Evolutionary conservation across 2,113 vertebrate genomes (phyloP), one percentile per base, ranked within the genome.

Genomic region (Piaya cayana): DNA sequence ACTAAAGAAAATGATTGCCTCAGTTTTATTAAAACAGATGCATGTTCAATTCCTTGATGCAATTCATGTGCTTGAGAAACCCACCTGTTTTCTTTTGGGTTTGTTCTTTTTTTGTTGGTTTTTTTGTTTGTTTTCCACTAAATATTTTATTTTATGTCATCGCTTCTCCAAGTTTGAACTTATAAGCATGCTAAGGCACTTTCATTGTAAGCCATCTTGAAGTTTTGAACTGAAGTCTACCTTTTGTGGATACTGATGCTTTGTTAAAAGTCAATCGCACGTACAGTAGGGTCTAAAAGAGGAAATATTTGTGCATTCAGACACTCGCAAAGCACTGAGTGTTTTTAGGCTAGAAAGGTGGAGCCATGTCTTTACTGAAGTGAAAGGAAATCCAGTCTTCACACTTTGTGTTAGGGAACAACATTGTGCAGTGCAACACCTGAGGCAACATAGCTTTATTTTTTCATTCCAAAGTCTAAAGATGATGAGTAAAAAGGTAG

Each of bases 41-140:
- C 98, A 98, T 98, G 98, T 96, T 83, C 88, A 91, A 97, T 92
- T 96, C 92, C 88, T 94, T 93, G 86, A 89, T 94, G 76, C 71
- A 80, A 43, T 82, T 97, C 97, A 98, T 98, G 96, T 98, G 98
- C 97, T 97, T 98, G 98, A 98, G 97, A 98, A 96, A 96, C 83
- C 36, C 91, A 75, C 64, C 63, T 62, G 30, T 88, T 94, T 77
- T 65, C 5, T 72, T 91, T 59, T 86, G 59, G 37, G 5, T 20
- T 39, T 39, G 39, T 27, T 21, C 93, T 95, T 59, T 32, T 94
- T 77, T 2, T 1, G 15, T 47, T 71, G 96, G 89, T 49, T 17
- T 2, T 1, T 16, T 47, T 71, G 96, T 90, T 49, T 17, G 60
- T 97, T 97, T 97, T 96, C 77, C 88, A 95, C 70, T 88, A 86